phyloP scores from a whole-genome alignment of 2,113 vertebrate species.

The Myrmecobius fasciatus region DNA sequence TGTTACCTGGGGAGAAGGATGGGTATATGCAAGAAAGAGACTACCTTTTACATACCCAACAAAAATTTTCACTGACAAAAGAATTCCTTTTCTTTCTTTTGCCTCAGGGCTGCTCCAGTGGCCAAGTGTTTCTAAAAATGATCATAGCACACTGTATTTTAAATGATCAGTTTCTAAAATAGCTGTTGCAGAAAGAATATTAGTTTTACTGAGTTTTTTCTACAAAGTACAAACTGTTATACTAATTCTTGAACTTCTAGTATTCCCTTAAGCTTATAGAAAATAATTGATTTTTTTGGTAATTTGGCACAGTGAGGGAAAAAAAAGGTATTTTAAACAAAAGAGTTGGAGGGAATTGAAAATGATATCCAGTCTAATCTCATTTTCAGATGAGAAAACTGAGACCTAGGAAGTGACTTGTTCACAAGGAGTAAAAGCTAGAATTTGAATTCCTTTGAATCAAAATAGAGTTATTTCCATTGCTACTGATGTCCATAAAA shows the following conservation, averaged over 20 bases:
- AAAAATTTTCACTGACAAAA: constrained; percentile 26
- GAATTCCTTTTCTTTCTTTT: constrained; percentile 55
- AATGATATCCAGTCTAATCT: not conserved
- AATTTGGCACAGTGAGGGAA: constrained; percentile 22
- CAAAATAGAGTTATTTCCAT: not conserved
- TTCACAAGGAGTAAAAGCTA: not conserved
- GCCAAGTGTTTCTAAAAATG: constrained; percentile 40
- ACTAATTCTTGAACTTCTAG: constrained; percentile 48
- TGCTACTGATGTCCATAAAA: constrained; percentile 37
- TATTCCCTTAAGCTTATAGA: constrained; percentile 57
- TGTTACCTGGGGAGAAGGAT: not conserved
- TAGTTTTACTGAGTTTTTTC: constrained; percentile 43
- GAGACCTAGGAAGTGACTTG: not conserved
- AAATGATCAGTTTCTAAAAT: not conserved
- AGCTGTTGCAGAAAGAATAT: not conserved
- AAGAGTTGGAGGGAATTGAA: not conserved
- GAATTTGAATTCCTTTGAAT: not conserved
- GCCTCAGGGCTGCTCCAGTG: constrained; percentile 45
- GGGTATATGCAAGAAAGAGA: not conserved
- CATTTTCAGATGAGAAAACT: not conserved
- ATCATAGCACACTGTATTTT: not conserved
- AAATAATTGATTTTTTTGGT: constrained; percentile 70
- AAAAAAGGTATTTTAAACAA: not conserved
- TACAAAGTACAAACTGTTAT: constrained; percentile 56
- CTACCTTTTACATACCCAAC: not conserved